These are phyloP conservation scores for Nudaria mundana DNA, from an alignment of 2,888 invertebrate species.

Conservation along the genomic window DNA sequence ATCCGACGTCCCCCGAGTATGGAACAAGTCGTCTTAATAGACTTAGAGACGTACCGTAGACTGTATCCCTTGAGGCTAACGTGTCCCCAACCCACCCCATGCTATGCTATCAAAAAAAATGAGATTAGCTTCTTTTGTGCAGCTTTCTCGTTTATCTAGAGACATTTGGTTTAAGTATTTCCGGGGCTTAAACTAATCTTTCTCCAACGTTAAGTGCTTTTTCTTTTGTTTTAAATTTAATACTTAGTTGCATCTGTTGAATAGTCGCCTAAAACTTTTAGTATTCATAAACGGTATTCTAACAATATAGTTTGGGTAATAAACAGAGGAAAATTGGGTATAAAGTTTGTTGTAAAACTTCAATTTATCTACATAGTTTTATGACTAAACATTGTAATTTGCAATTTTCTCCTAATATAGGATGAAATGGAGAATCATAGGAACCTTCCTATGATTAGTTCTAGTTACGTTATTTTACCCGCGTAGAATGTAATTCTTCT, in stretches of 20 bases:
- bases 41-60: constrained; percentile 69
- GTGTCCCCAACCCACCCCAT: constrained; percentile 54
- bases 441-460: too few species aligned
- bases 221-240: constrained; percentile 29
- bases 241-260: constrained; percentile 43
- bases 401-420: too few species aligned
- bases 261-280: constrained; percentile 43
- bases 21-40: constrained; percentile 74
- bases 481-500: too few species aligned
- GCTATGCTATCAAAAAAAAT: constrained; percentile 52
- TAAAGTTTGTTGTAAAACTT: constrained; percentile 40
- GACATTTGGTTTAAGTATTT: constrained; percentile 37
- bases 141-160: constrained; percentile 44
- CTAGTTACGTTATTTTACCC: too few species aligned
- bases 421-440: too few species aligned
- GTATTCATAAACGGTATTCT: constrained; percentile 60
- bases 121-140: constrained; percentile 65
- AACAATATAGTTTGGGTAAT: constrained; percentile 46
- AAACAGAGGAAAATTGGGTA: constrained; percentile 45
- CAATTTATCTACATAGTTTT: constrained; percentile 46
- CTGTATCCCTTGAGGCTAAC: constrained; percentile 62
- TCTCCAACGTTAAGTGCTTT: constrained; percentile 27
- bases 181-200: constrained; percentile 31
- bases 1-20: constrained; percentile 49
- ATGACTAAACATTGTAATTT: constrained; percentile 33